Evolutionary conservation across 2,888 invertebrate genomes (phyloP), one percentile per base, ranked within the genome.

Genomic region (Melitaea athalia): DNA sequence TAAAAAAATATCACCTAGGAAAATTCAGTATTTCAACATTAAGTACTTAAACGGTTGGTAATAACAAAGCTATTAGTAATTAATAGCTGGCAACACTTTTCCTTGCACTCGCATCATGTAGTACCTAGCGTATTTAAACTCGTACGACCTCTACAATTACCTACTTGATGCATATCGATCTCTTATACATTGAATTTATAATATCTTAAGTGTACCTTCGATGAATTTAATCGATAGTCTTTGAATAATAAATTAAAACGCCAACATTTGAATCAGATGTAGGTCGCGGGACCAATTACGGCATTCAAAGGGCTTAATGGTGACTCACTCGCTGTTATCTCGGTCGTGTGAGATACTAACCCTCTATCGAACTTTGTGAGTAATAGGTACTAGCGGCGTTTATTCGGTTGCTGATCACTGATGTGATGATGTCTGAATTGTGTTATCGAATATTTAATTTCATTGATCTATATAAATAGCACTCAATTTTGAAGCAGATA

Each of bases 321-420:
- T 63, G 62, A 63, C 42, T 52, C 62, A 63, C 15, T 63, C 24
- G 50, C 7, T 14, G 33, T 62, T 49, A 50, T 62, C 33, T 49
- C 33, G 38, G 15, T 33, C 33, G 12, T 50, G 14, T 49, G 15
- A 55, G 33, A 17, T 53, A 31, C 31, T 12, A 53, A 49, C 61
- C 49, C 61, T 62, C 38, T 62, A 62, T 62, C 61, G 49, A 33
- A 49, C 49, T 62, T 62, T 11, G 33, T 62, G 49, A 61, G 47
- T 61, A 61, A 61, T 61, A n/a, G n/a, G n/a, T n/a, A 61, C 31
- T 47, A 4, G n/a, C 6, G 11, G 38, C n/a, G n/a, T 7, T 11
- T 15, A 38, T 47, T 15, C 47, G 47, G 53, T 53, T 17, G 12
- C 12, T 52, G 53, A n/a, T n/a, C n/a, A n/a, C n/a, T n/a, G n/a